Evolutionary conservation across 2,888 invertebrate species (phyloP).

Genomic region (Poecilus cupreus): DNA sequence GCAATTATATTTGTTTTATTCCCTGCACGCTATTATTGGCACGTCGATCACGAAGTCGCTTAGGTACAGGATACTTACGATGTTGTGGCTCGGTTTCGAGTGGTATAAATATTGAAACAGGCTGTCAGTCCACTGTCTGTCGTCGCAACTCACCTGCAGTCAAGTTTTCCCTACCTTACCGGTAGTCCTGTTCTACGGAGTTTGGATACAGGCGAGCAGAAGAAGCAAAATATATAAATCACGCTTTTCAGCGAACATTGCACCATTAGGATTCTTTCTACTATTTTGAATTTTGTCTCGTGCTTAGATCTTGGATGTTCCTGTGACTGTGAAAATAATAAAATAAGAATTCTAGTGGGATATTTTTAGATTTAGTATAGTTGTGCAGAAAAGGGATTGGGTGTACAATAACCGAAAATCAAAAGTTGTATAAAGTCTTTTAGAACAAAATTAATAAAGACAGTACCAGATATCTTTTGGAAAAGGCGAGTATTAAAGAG

Average conservation of each 20-base stretch:
- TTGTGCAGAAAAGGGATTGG: too few species aligned
- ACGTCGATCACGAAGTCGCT: neutral
- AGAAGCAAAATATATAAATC: constrained; percentile 14
- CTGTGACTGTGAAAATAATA: too few species aligned
- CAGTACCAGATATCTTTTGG: too few species aligned
- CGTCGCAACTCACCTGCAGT: constrained; percentile 30
- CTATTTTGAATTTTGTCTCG: neutral
- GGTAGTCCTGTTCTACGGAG: neutral
- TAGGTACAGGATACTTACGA: neutral
- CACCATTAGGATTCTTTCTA: neutral
- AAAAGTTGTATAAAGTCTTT: too few species aligned
- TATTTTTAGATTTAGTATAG: neutral
- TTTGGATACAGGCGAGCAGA: neutral
- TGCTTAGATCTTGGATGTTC: neutral
- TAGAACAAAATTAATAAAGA: too few species aligned
- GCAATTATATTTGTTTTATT: too few species aligned
- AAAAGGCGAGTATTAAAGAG: too few species aligned
- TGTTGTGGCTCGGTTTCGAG: neutral
- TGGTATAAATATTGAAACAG: constrained; percentile 38
- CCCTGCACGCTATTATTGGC: neutral
- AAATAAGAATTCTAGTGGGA: neutral
- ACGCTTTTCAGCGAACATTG: constrained; percentile 3
- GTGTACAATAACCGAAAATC: too few species aligned
- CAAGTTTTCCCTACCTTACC: neutral
- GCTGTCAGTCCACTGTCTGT: constrained; percentile 30